A percentile compares a stretch with the other conserved stretches of the same genome.
phyloP scores from a whole-genome alignment of 2,888 invertebrate genomes.

The Theristus sp. region DNA sequence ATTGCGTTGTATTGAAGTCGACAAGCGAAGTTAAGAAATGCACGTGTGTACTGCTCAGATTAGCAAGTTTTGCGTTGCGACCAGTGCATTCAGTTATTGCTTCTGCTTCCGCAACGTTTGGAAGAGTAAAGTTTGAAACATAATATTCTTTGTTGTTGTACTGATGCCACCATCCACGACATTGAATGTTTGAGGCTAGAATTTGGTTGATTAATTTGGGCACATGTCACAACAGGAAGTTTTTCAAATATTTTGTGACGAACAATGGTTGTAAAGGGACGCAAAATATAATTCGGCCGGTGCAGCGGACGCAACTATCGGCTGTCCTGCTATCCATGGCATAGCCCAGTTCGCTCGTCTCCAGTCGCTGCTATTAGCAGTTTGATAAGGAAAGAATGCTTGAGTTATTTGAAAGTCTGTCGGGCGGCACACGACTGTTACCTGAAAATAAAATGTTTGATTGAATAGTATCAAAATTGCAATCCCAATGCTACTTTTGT shows the following conservation, averaged over 20 bases:
- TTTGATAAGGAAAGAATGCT: neutral
- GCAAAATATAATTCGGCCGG: neutral
- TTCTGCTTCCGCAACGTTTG: neutral
- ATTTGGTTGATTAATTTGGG: too few relatives aligned
- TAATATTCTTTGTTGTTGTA: neutral
- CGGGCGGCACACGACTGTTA: neutral
- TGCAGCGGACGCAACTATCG: neutral
- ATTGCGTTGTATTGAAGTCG: neutral
- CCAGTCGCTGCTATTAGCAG: neutral
- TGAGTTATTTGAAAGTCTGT: neutral
- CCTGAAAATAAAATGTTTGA: neutral
- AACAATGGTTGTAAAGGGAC: neutral
- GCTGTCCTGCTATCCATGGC: neutral
- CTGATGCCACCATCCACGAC: neutral
- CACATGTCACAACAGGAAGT: too few relatives aligned
- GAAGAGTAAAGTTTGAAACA: neutral
- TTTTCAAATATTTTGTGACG: neutral
- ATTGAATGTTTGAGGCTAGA: neutral
- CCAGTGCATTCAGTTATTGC: neutral
- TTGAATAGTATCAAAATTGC: too few relatives aligned
- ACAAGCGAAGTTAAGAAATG: neutral
- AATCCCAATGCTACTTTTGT: too few relatives aligned
- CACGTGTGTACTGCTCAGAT: neutral
- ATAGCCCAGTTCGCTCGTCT: neutral
- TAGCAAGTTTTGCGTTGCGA: too few relatives aligned